Evolutionary conservation across 2,797 vertebrate species (phyloP).

Genomic region (Schizopygopsis pylzovi): DNA sequence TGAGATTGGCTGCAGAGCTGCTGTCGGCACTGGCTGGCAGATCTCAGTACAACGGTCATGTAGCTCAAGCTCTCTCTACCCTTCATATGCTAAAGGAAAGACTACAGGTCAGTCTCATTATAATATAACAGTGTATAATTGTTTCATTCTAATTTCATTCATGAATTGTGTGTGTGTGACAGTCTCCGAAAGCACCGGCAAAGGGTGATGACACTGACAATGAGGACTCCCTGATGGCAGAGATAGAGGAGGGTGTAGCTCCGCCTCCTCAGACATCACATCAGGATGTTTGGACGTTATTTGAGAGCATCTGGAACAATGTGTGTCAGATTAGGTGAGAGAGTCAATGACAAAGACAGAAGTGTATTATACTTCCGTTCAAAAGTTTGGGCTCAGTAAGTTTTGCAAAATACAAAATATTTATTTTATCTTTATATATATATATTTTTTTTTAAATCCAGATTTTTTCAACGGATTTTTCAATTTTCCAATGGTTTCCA

Average conservation of each 20-base stretch:
- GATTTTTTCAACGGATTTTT: not conserved
- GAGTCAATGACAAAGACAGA: not conserved
- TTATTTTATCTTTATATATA: too few relatives aligned
- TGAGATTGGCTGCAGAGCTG: slow-evolving; percentile 68
- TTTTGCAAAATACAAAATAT: not conserved
- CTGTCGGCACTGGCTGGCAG: slow-evolving; percentile 67
- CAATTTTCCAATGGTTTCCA: not conserved
- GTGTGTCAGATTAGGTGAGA: slow-evolving; percentile 84
- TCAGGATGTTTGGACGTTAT: slow-evolving; percentile 87
- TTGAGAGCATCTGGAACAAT: slow-evolving; percentile 88
- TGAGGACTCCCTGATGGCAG: slow-evolving; percentile 71
- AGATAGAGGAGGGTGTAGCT: slow-evolving; percentile 63
- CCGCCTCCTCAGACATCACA: slow-evolving; percentile 66
- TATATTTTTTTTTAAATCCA: too few relatives aligned
- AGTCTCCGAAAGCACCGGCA: slow-evolving; percentile 34
- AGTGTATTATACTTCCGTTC: not conserved
- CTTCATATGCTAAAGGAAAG: slow-evolving; percentile 65
- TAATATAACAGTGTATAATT: not conserved
- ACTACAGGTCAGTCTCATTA: slow-evolving; percentile 67
- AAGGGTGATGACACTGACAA: slow-evolving; percentile 59
- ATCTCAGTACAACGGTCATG: slow-evolving; percentile 60
- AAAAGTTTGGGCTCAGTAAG: not conserved
- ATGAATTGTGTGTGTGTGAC: slow-evolving; percentile 19
- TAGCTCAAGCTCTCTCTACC: slow-evolving; percentile 61
- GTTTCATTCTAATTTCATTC: not conserved